phyloP scores from a whole-genome alignment of 2,113 vertebrate species.

The Myiagra hebetior region DNA sequence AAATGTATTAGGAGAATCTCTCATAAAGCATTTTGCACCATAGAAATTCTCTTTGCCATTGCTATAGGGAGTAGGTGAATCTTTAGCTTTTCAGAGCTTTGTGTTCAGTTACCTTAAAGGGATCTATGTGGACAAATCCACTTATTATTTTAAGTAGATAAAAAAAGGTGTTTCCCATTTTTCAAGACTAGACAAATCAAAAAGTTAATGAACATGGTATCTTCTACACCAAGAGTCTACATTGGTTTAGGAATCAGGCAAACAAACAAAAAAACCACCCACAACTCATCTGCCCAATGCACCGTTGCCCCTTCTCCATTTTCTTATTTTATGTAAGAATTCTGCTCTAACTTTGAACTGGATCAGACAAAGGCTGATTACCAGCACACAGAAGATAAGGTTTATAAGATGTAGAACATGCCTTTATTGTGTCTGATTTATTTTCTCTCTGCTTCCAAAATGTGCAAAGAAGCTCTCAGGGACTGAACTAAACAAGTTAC shows the following conservation, averaged over 20 bases:
- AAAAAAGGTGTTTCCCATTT: neutral
- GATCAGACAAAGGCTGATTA: neutral
- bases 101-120: neutral
- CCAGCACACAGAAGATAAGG: neutral
- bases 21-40: neutral
- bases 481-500: neutral
- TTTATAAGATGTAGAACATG: neutral
- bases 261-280: neutral
- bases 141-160: neutral
- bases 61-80: neutral
- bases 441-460: neutral
- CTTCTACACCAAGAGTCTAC: neutral
- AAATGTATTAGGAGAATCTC: neutral
- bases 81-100: neutral
- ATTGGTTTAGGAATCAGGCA: neutral
- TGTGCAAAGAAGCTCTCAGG: neutral
- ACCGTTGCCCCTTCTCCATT: rapidly evolving
- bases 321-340: neutral
- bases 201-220: neutral
- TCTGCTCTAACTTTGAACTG: neutral
- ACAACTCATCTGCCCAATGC: neutral
- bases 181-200: neutral
- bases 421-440: neutral
- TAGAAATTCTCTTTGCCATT: rapidly evolving
- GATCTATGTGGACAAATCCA: rapidly evolving